phyloP scores from a whole-genome alignment of 2,888 invertebrate genomes.

The Therioaphis trifolii region DNA sequence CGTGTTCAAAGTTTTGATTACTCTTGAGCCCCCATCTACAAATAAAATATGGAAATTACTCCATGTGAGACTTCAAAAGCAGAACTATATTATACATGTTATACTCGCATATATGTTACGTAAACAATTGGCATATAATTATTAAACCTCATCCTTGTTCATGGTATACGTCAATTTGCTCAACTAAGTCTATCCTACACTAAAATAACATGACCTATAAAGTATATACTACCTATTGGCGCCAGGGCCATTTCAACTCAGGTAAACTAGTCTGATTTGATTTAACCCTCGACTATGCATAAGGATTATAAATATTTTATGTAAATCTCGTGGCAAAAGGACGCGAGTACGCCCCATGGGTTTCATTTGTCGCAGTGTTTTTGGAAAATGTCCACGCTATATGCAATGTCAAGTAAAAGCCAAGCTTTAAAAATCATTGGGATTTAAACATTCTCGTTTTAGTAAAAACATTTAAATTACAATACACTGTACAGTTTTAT shows the following conservation, averaged over 20 bases:
- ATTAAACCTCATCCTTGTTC: not conserved
- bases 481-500: no score
- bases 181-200: not conserved
- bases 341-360: not conserved
- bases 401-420: not conserved
- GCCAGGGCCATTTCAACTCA: not conserved
- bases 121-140: not conserved
- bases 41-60: no score
- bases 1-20: no score
- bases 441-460: no score
- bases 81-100: no score
- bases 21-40: no score
- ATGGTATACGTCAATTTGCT: not conserved
- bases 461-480: no score
- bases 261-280: slow-evolving; percentile 15
- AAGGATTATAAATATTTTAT: slow-evolving; percentile 39
- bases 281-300: slow-evolving; percentile 1
- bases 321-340: slow-evolving; percentile 17
- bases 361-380: not conserved
- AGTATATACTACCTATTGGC: not conserved
- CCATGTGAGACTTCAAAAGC: no score
- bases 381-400: not conserved
- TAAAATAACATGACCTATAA: slow-evolving; percentile 10
- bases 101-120: not conserved
- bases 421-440: no score